Evolutionary conservation across 2,113 vertebrate genomes (phyloP).

Genomic region (Pachypanchax playfairii): DNA sequence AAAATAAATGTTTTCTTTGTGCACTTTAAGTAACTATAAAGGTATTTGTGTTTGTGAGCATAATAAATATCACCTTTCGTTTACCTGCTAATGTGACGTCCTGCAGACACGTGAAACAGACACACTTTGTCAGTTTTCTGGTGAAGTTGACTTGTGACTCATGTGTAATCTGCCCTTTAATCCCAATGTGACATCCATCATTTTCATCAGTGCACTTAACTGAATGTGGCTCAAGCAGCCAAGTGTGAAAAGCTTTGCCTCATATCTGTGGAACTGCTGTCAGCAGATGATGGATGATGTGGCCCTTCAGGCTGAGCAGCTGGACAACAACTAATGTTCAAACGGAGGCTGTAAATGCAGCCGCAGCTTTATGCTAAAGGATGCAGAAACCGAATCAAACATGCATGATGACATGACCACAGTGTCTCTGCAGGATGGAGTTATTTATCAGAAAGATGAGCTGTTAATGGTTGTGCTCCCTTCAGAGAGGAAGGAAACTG

Average conservation of each 20-base stretch:
- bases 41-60: neutral
- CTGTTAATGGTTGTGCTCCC: neutral
- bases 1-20: neutral
- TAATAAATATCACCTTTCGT: neutral
- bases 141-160: slow-evolving; percentile 7
- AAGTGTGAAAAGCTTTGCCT: slow-evolving; percentile 28
- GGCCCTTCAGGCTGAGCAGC: slow-evolving; percentile 21
- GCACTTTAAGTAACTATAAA: neutral
- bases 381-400: neutral
- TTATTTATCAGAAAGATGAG: neutral
- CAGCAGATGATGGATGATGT: slow-evolving; percentile 48
- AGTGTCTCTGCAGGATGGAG: neutral
- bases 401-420: neutral
- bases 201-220: slow-evolving; percentile 24
- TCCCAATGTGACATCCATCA: slow-evolving; percentile 31
- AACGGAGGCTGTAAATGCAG: neutral
- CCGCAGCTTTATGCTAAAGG: neutral
- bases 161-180: slow-evolving; percentile 13
- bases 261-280: slow-evolving; percentile 30
- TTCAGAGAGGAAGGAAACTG: neutral
- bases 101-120: neutral
- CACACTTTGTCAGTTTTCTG: neutral
- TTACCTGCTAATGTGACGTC: neutral
- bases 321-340: slow-evolving; percentile 13
- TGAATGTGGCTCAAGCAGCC: slow-evolving; percentile 28